Evolutionary conservation across 2,113 vertebrate species (phyloP).

Genomic region (Prolemur simus): DNA sequence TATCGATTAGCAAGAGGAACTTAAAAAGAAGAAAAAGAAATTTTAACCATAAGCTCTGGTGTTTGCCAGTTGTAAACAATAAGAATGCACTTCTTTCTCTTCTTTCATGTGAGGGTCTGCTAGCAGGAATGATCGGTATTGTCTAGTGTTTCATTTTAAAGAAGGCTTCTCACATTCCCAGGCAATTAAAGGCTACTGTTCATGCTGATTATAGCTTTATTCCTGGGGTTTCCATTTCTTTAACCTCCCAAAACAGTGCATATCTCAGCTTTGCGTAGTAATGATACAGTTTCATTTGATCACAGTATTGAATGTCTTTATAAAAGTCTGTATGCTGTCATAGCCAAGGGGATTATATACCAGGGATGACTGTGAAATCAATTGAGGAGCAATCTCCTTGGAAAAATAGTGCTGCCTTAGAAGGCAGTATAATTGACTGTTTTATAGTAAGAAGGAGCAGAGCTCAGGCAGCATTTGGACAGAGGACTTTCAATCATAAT

Average conservation of each 20-base stretch:
- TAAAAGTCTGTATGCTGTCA: neutral
- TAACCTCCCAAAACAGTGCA: neutral
- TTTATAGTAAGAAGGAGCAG: neutral
- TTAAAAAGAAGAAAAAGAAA: neutral
- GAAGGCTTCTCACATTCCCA: neutral
- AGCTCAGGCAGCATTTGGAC: neutral
- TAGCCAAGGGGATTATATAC: neutral
- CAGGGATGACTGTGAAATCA: neutral
- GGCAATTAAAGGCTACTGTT: neutral
- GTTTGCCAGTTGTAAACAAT: neutral
- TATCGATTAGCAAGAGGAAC: neutral
- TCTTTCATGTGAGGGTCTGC: too few relatives aligned
- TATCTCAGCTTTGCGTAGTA: neutral
- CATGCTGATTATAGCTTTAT: conserved; percentile 27
- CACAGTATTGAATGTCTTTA: neutral
- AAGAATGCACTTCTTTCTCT: neutral
- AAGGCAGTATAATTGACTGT: neutral
- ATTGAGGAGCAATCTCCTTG: neutral
- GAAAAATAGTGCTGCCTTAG: neutral
- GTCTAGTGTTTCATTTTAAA: conserved; percentile 9
- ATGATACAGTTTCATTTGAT: neutral
- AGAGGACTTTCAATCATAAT: neutral
- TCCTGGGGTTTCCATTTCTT: neutral
- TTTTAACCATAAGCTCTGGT: neutral
- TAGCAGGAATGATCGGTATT: fast-evolving